phyloP scores from a whole-genome alignment of 2,797 vertebrate genomes.

The Hydrolagus colliei region DNA sequence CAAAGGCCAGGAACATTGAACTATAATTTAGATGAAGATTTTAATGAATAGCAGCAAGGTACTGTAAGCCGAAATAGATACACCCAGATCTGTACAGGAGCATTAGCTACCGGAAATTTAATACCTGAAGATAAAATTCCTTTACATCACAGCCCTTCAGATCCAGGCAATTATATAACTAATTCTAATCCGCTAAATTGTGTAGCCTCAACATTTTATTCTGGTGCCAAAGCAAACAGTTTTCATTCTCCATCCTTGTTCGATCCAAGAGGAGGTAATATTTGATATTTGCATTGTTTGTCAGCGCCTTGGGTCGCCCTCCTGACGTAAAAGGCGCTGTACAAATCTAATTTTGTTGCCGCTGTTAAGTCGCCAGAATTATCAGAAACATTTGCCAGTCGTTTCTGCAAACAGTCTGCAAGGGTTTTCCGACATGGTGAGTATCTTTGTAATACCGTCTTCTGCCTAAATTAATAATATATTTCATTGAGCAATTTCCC shows the following conservation, averaged over 20 bases:
- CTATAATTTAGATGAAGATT: not conserved
- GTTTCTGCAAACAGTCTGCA: slow-evolving; percentile 7
- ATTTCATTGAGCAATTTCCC: not conserved
- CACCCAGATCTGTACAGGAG: not conserved
- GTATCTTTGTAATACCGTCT: not conserved
- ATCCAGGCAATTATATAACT: not conserved
- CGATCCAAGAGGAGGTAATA: not conserved
- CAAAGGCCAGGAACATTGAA: not conserved
- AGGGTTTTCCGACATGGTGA: not conserved
- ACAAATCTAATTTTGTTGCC: no score
- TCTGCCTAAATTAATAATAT: not conserved
- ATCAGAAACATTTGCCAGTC: not conserved
- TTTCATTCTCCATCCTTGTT: not conserved
- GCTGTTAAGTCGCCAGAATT: not conserved
- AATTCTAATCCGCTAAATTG: not conserved
- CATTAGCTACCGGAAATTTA: not conserved
- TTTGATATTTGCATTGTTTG: not conserved
- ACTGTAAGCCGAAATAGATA: not conserved
- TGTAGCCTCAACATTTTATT: not conserved
- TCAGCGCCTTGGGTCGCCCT: no score
- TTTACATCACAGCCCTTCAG: not conserved
- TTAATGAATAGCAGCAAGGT: not conserved
- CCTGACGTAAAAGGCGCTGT: no score
- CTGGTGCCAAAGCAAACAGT: not conserved
- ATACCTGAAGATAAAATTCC: not conserved